phyloP scores from a whole-genome alignment of 1,140 invertebrate genomes.

The Habropoda laboriosa region DNA sequence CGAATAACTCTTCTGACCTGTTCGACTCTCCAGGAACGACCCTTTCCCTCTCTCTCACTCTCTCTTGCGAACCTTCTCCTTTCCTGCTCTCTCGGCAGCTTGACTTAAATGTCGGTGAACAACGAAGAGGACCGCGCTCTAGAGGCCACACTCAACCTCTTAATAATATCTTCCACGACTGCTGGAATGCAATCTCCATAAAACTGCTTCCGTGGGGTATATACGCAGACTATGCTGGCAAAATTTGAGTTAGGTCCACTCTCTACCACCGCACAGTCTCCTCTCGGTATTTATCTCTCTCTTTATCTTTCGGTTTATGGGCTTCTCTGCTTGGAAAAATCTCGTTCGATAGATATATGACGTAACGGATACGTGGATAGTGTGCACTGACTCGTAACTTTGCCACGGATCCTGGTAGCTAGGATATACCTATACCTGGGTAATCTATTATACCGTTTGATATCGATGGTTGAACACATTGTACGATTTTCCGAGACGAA shows the following conservation, averaged over 20 bases:
- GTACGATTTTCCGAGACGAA: background rate
- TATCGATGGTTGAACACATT: background rate
- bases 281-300: slow-evolving; percentile 58
- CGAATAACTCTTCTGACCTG: slow-evolving; percentile 62
- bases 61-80: background rate
- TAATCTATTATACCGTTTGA: no score
- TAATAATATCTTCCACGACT: slow-evolving; percentile 71
- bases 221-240: slow-evolving; percentile 59
- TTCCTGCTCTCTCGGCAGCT: background rate
- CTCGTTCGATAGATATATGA: background rate
- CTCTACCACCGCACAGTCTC: slow-evolving; percentile 17
- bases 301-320: slow-evolving; percentile 38
- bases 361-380: background rate
- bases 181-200: slow-evolving; percentile 79
- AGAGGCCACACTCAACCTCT: slow-evolving; percentile 65
- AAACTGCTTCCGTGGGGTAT: slow-evolving; percentile 73
- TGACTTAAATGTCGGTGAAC: slow-evolving; percentile 41
- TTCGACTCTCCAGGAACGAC: slow-evolving; percentile 12
- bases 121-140: slow-evolving; percentile 28
- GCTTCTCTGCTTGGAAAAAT: slow-evolving; percentile 19
- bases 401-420: no score
- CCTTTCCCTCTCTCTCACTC: background rate
- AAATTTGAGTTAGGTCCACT: slow-evolving; percentile 74
- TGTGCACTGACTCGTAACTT: no score
- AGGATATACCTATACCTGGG: no score